phyloP scores from a whole-genome alignment of 2,797 vertebrate genomes.

The Saxicola maurus region DNA sequence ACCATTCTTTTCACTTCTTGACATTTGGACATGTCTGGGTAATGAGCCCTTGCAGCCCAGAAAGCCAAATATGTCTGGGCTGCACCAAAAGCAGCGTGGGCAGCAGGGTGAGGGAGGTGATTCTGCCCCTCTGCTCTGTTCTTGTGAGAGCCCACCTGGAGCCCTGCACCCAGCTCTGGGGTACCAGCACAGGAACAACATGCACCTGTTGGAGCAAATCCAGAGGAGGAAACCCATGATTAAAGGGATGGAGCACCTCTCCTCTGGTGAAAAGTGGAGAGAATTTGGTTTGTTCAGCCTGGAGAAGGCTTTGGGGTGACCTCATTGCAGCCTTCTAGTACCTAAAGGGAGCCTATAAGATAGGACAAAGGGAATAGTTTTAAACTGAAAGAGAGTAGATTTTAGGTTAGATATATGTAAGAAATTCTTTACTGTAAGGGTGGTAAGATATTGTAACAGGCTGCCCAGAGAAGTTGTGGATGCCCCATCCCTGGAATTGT shows the following conservation, averaged over 20 bases:
- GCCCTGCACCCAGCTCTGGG: not conserved
- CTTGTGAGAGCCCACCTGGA: not conserved
- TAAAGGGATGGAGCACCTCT: not conserved
- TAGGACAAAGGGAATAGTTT: not conserved
- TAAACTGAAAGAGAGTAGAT: not conserved
- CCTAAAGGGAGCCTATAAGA: not conserved
- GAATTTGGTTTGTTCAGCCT: not conserved
- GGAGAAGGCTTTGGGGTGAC: not conserved
- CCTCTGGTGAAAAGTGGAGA: not conserved
- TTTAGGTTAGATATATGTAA: not conserved
- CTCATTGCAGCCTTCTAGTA: not conserved
- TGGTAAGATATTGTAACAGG: not conserved
- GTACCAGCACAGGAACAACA: not conserved
- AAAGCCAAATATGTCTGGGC: not conserved
- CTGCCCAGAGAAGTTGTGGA: not conserved
- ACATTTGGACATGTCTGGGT: not conserved
- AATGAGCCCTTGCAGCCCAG: not conserved
- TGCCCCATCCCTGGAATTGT: not conserved
- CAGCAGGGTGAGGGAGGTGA: too few species aligned
- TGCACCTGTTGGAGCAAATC: not conserved
- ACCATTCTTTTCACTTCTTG: not conserved
- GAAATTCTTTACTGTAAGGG: not conserved
- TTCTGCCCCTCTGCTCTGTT: not conserved
- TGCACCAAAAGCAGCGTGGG: not conserved
- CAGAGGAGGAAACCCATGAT: not conserved